These are phyloP conservation scores for Aphelocoma coerulescens DNA, from an alignment of 2,113 vertebrate genomes.

Conservation along the genomic window DNA sequence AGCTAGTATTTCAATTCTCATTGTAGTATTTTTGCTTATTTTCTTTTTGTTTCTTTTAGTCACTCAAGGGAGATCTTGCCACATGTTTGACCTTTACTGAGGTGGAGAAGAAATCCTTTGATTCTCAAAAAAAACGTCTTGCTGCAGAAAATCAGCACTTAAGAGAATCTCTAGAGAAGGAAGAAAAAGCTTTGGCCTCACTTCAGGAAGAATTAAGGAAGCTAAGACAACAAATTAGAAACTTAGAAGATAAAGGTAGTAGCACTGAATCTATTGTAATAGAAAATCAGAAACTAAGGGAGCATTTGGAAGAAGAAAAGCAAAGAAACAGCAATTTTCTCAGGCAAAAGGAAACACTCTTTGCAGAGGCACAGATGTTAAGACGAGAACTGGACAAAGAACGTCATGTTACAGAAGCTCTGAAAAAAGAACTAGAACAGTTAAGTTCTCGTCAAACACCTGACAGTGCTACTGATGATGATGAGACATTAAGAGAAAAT, in stretches of 20 bases:
- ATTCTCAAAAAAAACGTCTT: constrained; percentile 75
- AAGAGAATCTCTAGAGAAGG: constrained; percentile 80
- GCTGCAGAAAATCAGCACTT: constrained; percentile 82
- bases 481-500: constrained; percentile 16
- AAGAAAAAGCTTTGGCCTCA: constrained; percentile 79
- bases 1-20: constrained; percentile 54
- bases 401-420: constrained; percentile 69
- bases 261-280: constrained; percentile 72
- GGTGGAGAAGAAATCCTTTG: constrained; percentile 72
- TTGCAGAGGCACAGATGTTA: constrained; percentile 81
- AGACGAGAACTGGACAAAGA: constrained; percentile 84
- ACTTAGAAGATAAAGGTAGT: constrained; percentile 79
- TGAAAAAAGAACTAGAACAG: constrained; percentile 78
- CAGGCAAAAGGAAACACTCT: constrained; percentile 78
- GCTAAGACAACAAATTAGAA: constrained; percentile 79
- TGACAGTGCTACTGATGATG: background rate
- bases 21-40: background rate
- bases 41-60: constrained; percentile 59
- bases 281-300: constrained; percentile 86
- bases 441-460: constrained; percentile 58
- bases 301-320: constrained; percentile 84
- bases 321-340: constrained; percentile 74
- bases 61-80: constrained; percentile 74
- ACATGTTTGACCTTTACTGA: constrained; percentile 73
- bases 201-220: constrained; percentile 85